Percentiles rank a stretch among this genome's conserved stretches.
phyloP scores from a whole-genome alignment of 2,888 invertebrate species.

The Trichacis sp. region DNA sequence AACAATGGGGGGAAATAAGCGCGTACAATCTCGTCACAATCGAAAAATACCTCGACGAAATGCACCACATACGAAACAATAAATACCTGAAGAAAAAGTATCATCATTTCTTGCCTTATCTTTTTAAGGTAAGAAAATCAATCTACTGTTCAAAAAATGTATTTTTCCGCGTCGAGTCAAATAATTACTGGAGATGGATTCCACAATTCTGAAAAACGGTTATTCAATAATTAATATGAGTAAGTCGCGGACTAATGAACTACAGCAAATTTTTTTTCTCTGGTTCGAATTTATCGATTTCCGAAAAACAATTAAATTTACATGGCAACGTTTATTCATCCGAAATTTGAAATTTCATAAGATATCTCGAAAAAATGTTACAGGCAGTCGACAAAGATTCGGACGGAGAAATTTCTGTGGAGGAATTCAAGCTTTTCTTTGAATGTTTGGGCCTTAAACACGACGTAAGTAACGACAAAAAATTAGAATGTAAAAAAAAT shows the following conservation, averaged over 20 bases:
- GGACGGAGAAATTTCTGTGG: slow-evolving; percentile 82
- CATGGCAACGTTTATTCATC: too few species aligned
- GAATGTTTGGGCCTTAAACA: slow-evolving; percentile 81
- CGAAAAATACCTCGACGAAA: slow-evolving; percentile 84
- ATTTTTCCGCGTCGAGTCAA: too few species aligned
- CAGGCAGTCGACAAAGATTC: slow-evolving; percentile 87
- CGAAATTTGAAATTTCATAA: not conserved
- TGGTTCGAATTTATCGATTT: too few species aligned
- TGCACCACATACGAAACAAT: slow-evolving; percentile 86
- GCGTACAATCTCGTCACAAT: slow-evolving; percentile 86
- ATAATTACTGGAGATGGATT: too few species aligned
- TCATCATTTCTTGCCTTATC: slow-evolving; percentile 82
- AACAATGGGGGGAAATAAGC: slow-evolving; percentile 85
- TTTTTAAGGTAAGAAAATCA: slow-evolving; percentile 85
- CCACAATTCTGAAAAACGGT: too few species aligned
- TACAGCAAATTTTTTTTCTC: too few species aligned
- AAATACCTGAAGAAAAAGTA: slow-evolving; percentile 79
- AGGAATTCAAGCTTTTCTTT: slow-evolving; percentile 87
- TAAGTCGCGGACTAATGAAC: too few species aligned
- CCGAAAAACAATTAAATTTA: too few species aligned
- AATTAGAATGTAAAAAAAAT: too few species aligned
- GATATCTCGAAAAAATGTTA: slow-evolving; percentile 21
- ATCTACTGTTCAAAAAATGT: too few species aligned
- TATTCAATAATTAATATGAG: too few species aligned
- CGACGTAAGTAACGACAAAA: slow-evolving; percentile 71